Conservation (phyloP, 2,113 vertebrate species). For the Burhinus bistriatus region DNA sequence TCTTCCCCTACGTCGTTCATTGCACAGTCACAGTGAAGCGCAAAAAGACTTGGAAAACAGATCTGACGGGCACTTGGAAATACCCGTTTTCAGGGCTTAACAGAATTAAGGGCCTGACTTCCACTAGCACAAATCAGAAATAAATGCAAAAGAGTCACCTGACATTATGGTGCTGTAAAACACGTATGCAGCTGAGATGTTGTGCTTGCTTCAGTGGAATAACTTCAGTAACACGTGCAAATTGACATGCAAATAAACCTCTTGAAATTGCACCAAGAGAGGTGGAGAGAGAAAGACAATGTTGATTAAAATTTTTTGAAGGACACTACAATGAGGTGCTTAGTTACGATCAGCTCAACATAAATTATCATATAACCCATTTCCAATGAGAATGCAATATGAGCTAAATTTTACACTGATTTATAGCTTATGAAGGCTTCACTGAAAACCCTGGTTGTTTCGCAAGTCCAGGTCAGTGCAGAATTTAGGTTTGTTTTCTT, state of each 20-base stretch:
- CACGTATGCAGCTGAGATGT: not conserved
- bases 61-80: not conserved
- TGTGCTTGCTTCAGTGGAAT: constrained; percentile 18
- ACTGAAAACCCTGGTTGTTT: not conserved
- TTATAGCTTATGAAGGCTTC: constrained; percentile 45
- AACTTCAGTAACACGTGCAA: constrained; percentile 48
- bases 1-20: not conserved
- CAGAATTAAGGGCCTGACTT: constrained; percentile 29
- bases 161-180: not conserved
- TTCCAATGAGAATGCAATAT: constrained; percentile 63
- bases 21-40: not conserved
- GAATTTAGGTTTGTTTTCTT: constrained; percentile 15
- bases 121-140: not conserved
- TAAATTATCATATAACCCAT: constrained; percentile 46
- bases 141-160: constrained; percentile 19
- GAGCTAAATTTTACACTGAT: constrained; percentile 55
- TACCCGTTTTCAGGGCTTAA: not conserved
- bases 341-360: constrained; percentile 35
- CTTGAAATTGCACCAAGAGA: constrained; percentile 50
- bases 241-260: constrained; percentile 67
- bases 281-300: constrained; percentile 56
- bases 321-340: constrained; percentile 45
- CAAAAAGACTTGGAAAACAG: not conserved
- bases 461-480: not conserved
- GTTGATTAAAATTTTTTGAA: constrained; percentile 66